Evolutionary conservation across 2,888 invertebrate species (phyloP), one percentile per base, ranked within the genome.

Genomic region (Heteromurus nitidus): DNA sequence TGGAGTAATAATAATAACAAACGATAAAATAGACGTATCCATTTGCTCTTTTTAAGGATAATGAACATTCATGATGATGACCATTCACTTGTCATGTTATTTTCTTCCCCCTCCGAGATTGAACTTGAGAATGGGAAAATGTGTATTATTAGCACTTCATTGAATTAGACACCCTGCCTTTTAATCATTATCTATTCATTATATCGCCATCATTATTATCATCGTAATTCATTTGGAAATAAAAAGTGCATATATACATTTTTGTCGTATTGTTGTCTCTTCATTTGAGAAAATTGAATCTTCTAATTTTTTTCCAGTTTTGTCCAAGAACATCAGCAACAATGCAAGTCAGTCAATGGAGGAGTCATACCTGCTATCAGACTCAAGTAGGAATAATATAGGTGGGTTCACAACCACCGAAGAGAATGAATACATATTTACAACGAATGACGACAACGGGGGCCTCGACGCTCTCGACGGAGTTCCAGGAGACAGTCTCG

Each of bases 271-370:
- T n/a, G n/a, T n/a, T n/a, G n/a, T n/a, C n/a, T n/a, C n/a, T n/a
- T n/a, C n/a, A n/a, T n/a, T n/a, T n/a, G n/a, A n/a, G 36, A 36
- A 13, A 36, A 9, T 36, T 36, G 36, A 9, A 5, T 36, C 5
- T 13, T 36, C 13, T 47, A 16, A 47, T 82, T 53, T 44, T 47
- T 28, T 84, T 75, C 3, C 82, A 86, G 86, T 85, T 26, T 74
- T 86, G 53, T 86, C 86, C 42, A 86, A 86, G 79, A 85, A 80
- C 79, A 83, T 84, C 42, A 85, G 80, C 70, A 86, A 82, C 67
- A 85, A 84, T 70, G 84, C 85, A 76, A 85, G 84, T 81, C 85
- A 85, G 68, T 84, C 77, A 11, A 28, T 53, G 53, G 86, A 86
- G 75, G 86, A 86, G 58, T 82, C 83, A 24, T 86, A 81, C 75